Base-by-base conservation (phyloP, 2,888 invertebrate genomes). In the Papilio demoleus region DNA sequence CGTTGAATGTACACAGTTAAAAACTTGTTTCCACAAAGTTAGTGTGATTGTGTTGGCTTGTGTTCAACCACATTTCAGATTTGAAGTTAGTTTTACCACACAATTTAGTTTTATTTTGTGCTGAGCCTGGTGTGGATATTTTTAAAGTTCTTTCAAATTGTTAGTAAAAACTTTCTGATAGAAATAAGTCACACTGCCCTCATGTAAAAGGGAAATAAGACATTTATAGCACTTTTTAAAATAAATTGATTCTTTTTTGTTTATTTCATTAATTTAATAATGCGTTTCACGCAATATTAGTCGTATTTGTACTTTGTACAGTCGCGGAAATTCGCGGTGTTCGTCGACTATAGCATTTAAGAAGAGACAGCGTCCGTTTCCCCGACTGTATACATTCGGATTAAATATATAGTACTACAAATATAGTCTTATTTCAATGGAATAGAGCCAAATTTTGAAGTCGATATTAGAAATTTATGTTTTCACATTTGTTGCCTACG, bases 31-130 rank as follows among this genome's bases (percentile, higher is more conserved):
- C 36, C 14, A 22, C 36, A 36, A 36, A 36, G 36, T 59, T 36
- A 59, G 31, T 59, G 59, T 59, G 36, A 38, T 59, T 59, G 59
- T 59, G 59, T 59, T 59, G 59, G 59, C 59, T 12, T 22, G 36
- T 36, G 59, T 59, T 59, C 59, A 59, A 59, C 36, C 36, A 36
- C 59, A 36, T 59, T 59, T 59, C 59, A 59, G 31, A 34, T 59
- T 36, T 59, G 59, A 59, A 59, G 59, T 59, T 59, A 38, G 59
- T 38, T 59, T 38, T 22, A 38, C 36, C 36, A 38, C 59, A 59
- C 59, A 38, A 59, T 59, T 59, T 36, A 59, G 31, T 59, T 59
- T 59, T 59, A 59, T 59, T 36, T 59, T n/a, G 17, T 22, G 22
- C 34, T 31, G 19, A 4, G 59, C 34, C 34, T 19, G 34, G 22